A percentile compares a stretch with the other conserved stretches of the same genome.
These are phyloP conservation scores for Chloroceryle inda DNA, from an alignment of 2,797 vertebrate species.

Conservation along the genomic window DNA sequence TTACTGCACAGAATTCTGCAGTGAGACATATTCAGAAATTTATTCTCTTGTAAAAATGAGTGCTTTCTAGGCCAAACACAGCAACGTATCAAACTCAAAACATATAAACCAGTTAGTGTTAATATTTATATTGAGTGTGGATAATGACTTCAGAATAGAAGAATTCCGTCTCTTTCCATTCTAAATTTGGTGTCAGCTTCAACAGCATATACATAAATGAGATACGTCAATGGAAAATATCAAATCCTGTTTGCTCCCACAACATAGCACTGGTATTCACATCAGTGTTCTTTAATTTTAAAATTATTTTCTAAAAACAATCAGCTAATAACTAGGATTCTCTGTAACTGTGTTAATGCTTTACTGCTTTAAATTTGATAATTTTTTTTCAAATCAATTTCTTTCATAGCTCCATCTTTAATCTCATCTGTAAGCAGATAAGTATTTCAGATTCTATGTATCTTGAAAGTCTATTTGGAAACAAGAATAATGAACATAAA, in stretches of 20 bases:
- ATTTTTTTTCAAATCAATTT: background rate
- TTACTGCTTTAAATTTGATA: background rate
- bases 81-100: conserved; percentile 69
- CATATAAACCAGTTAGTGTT: background rate
- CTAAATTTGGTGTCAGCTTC: conserved; percentile 9
- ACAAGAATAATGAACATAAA: background rate
- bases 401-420: background rate
- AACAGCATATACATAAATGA: background rate
- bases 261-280: background rate
- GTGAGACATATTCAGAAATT: conserved; percentile 60
- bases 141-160: conserved; percentile 66
- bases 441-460: background rate
- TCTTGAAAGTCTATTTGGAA: background rate
- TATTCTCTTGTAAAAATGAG: conserved; percentile 66
- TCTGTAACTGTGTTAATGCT: background rate
- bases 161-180: background rate
- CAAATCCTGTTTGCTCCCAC: background rate
- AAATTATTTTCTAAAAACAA: background rate
- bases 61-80: conserved; percentile 52
- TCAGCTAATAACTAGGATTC: background rate
- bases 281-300: background rate
- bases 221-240: background rate
- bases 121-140: conserved; percentile 69
- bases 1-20: conserved; percentile 36
- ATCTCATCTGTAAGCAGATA: background rate